Conservation (phyloP, 2,113 vertebrate species). For the Serinus canaria region DNA sequence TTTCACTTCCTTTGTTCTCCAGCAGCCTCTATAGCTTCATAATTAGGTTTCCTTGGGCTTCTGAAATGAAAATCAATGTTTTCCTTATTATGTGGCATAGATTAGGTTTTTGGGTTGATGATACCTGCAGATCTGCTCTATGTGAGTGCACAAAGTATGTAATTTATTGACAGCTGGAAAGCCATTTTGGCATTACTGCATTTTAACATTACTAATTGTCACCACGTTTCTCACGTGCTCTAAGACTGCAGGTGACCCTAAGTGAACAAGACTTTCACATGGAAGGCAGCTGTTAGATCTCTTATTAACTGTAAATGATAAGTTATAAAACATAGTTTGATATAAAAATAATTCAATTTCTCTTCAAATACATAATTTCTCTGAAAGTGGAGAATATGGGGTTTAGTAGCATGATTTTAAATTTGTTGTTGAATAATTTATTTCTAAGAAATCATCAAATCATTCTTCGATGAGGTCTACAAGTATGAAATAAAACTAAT, state of each 20-base stretch:
- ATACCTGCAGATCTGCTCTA: neutral
- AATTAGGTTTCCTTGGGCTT: neutral
- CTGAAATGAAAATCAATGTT: conserved; percentile 33
- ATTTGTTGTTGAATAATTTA: neutral
- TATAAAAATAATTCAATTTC: neutral
- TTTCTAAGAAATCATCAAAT: neutral
- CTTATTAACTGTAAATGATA: neutral
- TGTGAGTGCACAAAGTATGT: neutral
- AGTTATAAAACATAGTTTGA: neutral
- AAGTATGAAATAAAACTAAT: neutral
- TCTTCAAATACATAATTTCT: neutral
- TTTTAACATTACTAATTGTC: conserved; percentile 46
- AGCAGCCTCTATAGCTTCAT: neutral
- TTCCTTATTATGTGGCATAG: neutral
- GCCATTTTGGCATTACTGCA: conserved; percentile 23
- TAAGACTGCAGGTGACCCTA: neutral
- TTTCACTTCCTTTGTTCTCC: neutral
- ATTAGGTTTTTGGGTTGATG: neutral
- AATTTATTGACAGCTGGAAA: conserved; percentile 53
- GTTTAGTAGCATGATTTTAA: neutral
- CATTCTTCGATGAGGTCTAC: neutral
- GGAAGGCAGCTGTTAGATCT: neutral
- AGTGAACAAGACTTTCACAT: neutral
- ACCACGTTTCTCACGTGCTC: neutral
- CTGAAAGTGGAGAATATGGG: neutral